A percentile compares a stretch with the other conserved stretches of the same genome.
Conservation (phyloP, 2,888 invertebrate species). For the Zonitis immaculata region DNA sequence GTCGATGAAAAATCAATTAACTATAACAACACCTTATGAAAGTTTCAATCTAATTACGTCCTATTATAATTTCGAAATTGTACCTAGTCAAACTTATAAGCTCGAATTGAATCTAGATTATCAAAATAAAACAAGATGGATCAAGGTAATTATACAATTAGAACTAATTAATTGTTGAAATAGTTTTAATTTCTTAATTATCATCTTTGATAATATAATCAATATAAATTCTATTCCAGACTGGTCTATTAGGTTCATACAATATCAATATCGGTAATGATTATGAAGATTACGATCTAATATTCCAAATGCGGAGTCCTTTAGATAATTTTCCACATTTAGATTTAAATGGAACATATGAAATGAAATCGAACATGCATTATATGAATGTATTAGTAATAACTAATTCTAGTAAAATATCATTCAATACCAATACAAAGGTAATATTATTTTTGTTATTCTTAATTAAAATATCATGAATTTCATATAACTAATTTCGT, state of each 20-base stretch:
- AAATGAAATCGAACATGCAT: constrained; percentile 52
- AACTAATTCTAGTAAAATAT: constrained; percentile 51
- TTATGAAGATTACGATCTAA: constrained; percentile 45
- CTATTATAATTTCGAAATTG: constrained; percentile 50
- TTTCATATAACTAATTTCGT: constrained; percentile 1
- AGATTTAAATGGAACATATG: constrained; percentile 47
- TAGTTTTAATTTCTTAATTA: too few relatives aligned
- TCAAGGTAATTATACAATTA: constrained; percentile 42
- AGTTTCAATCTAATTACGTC: constrained; percentile 51
- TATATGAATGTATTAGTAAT: constrained; percentile 51
- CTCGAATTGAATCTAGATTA: constrained; percentile 51
- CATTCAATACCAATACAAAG: constrained; percentile 54
- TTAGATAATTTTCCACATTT: constrained; percentile 51
- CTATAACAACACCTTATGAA: constrained; percentile 54
- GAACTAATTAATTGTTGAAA: too few relatives aligned
- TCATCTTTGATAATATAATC: not conserved
- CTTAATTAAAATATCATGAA: not conserved
- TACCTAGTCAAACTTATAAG: constrained; percentile 48
- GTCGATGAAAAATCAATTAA: constrained; percentile 55
- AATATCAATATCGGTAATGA: constrained; percentile 43
- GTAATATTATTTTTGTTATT: constrained; percentile 37
- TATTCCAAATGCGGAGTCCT: constrained; percentile 54
- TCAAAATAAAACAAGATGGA: constrained; percentile 45
- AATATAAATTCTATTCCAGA: constrained; percentile 35
- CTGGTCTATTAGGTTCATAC: constrained; percentile 53